Percentiles rank a stretch among this genome's conserved stretches.
phyloP scores from a whole-genome alignment of 2,113 vertebrate genomes.

The Coregonus clupeaformis region DNA sequence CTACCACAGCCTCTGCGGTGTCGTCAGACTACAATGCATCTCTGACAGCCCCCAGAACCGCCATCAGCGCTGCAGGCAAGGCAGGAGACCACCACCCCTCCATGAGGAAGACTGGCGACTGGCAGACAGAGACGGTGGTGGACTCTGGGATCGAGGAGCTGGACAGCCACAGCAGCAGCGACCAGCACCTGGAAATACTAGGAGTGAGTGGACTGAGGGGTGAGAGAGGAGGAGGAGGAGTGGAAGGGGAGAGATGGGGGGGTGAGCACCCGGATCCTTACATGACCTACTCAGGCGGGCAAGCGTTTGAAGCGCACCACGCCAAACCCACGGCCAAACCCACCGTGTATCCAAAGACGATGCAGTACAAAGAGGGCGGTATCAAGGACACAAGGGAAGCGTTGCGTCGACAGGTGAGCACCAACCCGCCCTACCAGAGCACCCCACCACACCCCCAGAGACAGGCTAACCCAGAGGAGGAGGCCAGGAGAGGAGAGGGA shows the following conservation, averaged over 20 bases:
- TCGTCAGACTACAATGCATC: conserved; percentile 56
- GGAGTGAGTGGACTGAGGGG: no score
- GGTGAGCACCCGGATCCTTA: conserved; percentile 79
- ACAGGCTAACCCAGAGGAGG: conserved; percentile 53
- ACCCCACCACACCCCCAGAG: conserved; percentile 10
- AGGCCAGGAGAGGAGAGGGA: conserved; percentile 30
- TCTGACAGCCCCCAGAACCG: conserved; percentile 34
- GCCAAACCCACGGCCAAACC: conserved; percentile 59
- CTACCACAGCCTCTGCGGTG: conserved; percentile 58
- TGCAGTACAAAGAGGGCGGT: conserved; percentile 32
- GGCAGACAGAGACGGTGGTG: conserved; percentile 76
- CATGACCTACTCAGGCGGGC: conserved; percentile 80
- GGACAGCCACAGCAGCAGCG: conserved; percentile 82
- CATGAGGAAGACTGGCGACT: conserved; percentile 65
- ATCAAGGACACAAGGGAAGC: conserved; percentile 51
- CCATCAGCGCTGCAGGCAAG: conserved; percentile 34
- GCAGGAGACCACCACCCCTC: conserved; percentile 36
- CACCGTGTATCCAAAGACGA: conserved; percentile 68
- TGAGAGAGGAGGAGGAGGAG: conserved; percentile 39
- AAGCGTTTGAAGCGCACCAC: conserved; percentile 75
- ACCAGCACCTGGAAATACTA: conserved; percentile 86
- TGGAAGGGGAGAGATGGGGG: conserved; percentile 51
- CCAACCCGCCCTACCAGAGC: conserved; percentile 60
- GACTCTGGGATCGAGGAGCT: conserved; percentile 90
- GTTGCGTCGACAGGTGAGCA: conserved; percentile 70